Conservation (phyloP, 1,140 invertebrate genomes). For the Saccostrea echinata region DNA sequence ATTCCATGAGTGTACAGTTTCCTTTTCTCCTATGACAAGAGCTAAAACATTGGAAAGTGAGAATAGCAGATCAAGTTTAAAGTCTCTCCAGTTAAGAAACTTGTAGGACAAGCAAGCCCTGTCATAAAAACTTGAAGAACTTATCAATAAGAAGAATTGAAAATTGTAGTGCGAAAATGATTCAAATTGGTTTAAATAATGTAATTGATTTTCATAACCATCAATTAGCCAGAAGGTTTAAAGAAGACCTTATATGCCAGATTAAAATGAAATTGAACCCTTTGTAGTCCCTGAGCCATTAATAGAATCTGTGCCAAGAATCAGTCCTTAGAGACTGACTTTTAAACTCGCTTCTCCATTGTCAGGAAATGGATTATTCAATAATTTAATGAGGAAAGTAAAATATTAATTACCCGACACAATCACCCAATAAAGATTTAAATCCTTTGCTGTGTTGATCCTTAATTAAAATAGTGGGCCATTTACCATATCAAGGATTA, state of each 20-base stretch:
- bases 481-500: neutral
- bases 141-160: too few relatives aligned
- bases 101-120: too few relatives aligned
- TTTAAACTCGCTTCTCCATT: neutral
- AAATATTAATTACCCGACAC: conserved; percentile 1
- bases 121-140: too few relatives aligned
- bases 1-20: too few relatives aligned
- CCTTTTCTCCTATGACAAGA: too few relatives aligned
- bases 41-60: too few relatives aligned
- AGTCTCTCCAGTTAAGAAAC: too few relatives aligned
- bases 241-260: neutral
- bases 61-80: too few relatives aligned
- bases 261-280: neutral
- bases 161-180: neutral
- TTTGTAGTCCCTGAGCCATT: neutral
- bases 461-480: neutral
- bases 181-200: neutral
- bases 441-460: neutral
- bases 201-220: too few relatives aligned
- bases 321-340: neutral
- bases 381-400: neutral
- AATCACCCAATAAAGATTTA: neutral
- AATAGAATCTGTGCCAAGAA: neutral
- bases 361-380: neutral
- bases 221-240: neutral